phyloP scores from a whole-genome alignment of 2,888 invertebrate species.

The Idaea aversata region DNA sequence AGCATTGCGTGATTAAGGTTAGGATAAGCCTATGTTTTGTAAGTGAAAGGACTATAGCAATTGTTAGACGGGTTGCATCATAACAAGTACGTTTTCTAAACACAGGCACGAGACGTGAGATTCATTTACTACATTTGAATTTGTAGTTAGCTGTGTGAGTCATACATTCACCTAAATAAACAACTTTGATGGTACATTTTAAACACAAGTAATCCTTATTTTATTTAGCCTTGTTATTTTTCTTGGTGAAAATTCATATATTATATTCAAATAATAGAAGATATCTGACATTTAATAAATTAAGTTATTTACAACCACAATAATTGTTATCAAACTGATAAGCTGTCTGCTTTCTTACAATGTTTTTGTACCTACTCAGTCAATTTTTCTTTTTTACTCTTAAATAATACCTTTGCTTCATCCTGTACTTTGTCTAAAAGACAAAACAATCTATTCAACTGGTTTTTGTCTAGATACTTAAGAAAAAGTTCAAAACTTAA shows the following conservation, averaged over 20 bases:
- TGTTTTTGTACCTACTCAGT: neutral
- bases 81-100: neutral
- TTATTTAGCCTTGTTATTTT: too few species aligned
- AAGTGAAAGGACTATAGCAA: slow-evolving; percentile 49
- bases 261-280: neutral
- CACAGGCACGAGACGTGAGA: neutral
- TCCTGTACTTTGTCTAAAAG: too few species aligned
- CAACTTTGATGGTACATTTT: neutral
- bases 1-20: slow-evolving; percentile 16
- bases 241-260: too few species aligned
- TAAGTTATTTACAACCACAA: neutral
- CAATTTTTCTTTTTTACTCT: too few species aligned
- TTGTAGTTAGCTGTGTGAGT: neutral
- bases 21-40: slow-evolving; percentile 24
- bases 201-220: too few species aligned
- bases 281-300: neutral
- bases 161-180: neutral
- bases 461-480: too few species aligned
- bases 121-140: neutral
- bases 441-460: too few species aligned
- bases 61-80: slow-evolving; percentile 45
- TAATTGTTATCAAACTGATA: neutral
- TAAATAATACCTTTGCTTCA: too few species aligned
- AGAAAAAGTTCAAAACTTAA: too few species aligned
- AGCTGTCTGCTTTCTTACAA: neutral